Evolutionary conservation across 1,140 invertebrate genomes (phyloP), one percentile per base, ranked within the genome.

Genomic region (Euura lappo): DNA sequence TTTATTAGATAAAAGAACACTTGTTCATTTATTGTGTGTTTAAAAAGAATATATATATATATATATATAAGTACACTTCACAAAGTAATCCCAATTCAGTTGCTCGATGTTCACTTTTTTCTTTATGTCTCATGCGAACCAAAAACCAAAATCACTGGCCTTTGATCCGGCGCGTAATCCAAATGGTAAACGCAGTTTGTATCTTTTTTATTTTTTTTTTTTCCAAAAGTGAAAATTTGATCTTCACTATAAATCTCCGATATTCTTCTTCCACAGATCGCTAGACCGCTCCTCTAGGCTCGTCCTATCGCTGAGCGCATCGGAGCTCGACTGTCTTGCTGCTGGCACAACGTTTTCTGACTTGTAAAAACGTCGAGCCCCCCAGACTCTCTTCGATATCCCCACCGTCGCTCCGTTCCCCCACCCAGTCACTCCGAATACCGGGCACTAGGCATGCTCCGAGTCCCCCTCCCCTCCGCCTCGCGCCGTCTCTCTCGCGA

Each of bases 301-400:
- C 83, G 80, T 82, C 81, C 81, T 80, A 74, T 84, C 84, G 71
- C 75, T 76, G 76, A 79, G 78, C 79, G 74, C 79, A 83, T 79
- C 81, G 78, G 80, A 82, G 81, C 80, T 83, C 82, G 81, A 87
- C 86, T 87, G 82, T 84, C 79, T 69, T 76, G 66, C 72, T 72
- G 67, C 78, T 78, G 78, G 76, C 80, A 71, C 68, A 80, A 77
- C 77, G 80, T 82, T 79, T 83, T 86, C 81, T 81, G 79, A 76
- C 82, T 80, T 78, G 72, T 28, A 28, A 28, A 79, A 76, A 47
- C 71, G 72, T 76, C 71, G 68, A 45, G 68, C 65, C 66, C 73
- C 72, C 51, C 74, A 51, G 45, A 45, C 65, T 43, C 28, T n/a
- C 11, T 71, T 10, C 68, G 8, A 68, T 42, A 11, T 4, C 51